Evolutionary conservation across 2,113 vertebrate genomes (phyloP).

Genomic region (Crypturellus undulatus): DNA sequence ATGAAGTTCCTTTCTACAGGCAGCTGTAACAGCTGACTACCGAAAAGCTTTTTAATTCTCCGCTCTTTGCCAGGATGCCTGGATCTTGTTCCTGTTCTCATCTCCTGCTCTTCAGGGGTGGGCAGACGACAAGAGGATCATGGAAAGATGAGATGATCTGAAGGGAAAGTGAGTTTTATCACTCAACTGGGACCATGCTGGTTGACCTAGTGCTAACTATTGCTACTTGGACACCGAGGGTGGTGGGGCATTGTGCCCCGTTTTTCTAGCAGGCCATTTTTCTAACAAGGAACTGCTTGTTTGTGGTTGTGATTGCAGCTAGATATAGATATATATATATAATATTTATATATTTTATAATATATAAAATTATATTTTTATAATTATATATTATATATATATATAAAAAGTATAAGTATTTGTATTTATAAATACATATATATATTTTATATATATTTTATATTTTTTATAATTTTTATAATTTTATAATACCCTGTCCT

Average conservation of each 20-base stretch:
- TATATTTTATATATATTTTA: too few species aligned
- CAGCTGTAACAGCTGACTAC: not conserved
- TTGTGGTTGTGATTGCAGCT: not conserved
- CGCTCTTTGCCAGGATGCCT: not conserved
- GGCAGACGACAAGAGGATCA: not conserved
- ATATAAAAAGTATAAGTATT: too few species aligned
- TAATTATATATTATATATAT: too few species aligned
- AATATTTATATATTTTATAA: too few species aligned
- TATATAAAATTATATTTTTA: too few species aligned
- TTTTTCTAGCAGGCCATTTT: not conserved
- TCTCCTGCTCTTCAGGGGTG: not conserved
- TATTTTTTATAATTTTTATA: too few species aligned
- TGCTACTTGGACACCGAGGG: not conserved
- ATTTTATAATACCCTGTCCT: not conserved
- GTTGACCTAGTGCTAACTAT: not conserved
- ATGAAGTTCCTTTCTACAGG: not conserved
- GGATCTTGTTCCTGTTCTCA: not conserved
- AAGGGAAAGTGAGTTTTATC: not conserved
- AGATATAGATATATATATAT: not conserved
- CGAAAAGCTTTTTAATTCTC: not conserved
- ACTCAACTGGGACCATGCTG: not conserved
- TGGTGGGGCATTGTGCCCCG: not conserved
- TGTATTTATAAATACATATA: not conserved
- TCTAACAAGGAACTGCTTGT: not conserved
- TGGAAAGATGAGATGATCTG: not conserved